Evolutionary conservation across 1,140 invertebrate species (phyloP).

Genomic region (Leptinotarsa undecemlineata): DNA sequence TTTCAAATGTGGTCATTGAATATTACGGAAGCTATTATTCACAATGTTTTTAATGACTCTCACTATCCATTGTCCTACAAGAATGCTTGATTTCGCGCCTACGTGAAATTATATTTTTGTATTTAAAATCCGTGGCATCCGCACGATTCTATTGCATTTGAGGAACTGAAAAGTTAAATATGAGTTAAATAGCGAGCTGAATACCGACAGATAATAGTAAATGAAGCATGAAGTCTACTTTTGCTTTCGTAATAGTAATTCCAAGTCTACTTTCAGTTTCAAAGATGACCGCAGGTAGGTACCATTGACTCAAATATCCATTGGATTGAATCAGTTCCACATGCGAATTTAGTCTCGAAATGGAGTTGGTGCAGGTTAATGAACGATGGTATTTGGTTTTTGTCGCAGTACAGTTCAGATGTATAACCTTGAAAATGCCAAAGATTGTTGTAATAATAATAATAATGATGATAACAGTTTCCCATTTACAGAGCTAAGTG

Average conservation of each 20-base stretch:
- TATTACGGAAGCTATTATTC: too few species aligned
- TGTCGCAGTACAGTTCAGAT: not conserved
- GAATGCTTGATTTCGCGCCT: too few species aligned
- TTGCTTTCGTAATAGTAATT: not conserved
- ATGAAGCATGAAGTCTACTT: conserved; percentile 4
- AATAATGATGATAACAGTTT: too few species aligned
- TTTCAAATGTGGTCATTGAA: too few species aligned
- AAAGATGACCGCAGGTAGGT: conserved; percentile 7
- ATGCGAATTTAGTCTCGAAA: not conserved
- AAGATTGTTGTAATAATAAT: too few species aligned
- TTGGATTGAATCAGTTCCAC: not conserved
- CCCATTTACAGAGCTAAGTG: too few species aligned
- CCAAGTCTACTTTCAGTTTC: not conserved
- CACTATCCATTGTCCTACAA: too few species aligned
- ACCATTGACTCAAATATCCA: not conserved
- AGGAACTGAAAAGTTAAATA: not conserved
- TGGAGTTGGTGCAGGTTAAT: not conserved
- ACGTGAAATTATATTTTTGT: too few species aligned
- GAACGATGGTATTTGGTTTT: not conserved
- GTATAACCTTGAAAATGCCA: too few species aligned
- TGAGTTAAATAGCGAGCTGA: not conserved
- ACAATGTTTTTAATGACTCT: too few species aligned
- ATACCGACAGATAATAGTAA: not conserved
- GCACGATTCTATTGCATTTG: not conserved
- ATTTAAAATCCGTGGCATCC: too few species aligned